Conservation (phyloP, 92 coral and sea anemone genomes). For the Anthopleura xanthogrammica region DNA sequence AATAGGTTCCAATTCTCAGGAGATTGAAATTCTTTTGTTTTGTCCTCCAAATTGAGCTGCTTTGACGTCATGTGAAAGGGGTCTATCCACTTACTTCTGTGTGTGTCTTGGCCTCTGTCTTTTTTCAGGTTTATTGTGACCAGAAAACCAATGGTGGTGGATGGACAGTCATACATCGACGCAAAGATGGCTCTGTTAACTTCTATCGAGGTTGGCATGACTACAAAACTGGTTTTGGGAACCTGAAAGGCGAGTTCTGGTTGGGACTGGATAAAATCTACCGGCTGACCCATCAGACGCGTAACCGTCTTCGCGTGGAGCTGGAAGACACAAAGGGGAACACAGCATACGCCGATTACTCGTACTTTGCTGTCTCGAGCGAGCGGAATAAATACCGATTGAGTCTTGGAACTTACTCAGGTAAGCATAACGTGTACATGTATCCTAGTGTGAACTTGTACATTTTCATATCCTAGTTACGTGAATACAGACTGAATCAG, state of each 20-base stretch:
- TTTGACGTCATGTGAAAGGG: too few relatives aligned
- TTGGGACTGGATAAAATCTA: conserved; percentile 21
- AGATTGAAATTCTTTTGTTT: too few relatives aligned
- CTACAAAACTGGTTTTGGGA: conserved; percentile 32
- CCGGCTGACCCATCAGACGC: conserved; percentile 10
- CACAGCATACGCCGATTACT: conserved; percentile 16
- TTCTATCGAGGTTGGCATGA: conserved; percentile 26
- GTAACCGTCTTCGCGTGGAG: conserved; percentile 23
- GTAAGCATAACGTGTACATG: not conserved
- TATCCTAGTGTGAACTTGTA: too few relatives aligned
- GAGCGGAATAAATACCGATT: conserved; percentile 14
- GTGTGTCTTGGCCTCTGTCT: not conserved
- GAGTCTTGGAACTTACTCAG: conserved; percentile 25
- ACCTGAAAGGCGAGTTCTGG: conserved; percentile 33
- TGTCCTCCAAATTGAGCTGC: too few relatives aligned
- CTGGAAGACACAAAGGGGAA: conserved; percentile 26
- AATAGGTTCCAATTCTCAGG: too few relatives aligned
- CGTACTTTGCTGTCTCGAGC: conserved; percentile 19
- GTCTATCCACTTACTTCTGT: too few relatives aligned
- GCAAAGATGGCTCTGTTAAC: conserved; percentile 16
- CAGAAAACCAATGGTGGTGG: conserved; percentile 15
- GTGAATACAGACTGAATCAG: too few relatives aligned
- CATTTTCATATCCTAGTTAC: too few relatives aligned
- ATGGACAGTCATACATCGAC: conserved; percentile 8
- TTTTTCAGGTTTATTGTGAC: conserved; percentile 16